Conservation (phyloP, 2,888 invertebrate genomes). For the Ormyrus pomaceus region DNA sequence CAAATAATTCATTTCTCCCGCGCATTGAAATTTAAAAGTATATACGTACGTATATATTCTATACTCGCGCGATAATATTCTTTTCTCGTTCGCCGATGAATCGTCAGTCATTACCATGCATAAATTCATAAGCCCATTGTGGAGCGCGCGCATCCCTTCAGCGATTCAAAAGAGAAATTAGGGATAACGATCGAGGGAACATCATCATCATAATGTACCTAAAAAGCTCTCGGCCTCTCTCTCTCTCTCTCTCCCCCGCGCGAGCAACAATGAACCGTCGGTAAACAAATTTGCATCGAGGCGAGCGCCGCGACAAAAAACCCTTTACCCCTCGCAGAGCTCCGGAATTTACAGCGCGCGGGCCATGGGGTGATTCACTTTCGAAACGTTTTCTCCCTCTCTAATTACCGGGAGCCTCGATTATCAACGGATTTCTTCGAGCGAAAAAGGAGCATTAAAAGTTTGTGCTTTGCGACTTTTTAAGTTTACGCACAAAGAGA, state of each 20-base stretch:
- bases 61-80: slow-evolving; percentile 5
- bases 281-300: slow-evolving; percentile 51
- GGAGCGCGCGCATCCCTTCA: slow-evolving; percentile 3
- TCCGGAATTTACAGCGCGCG: no score
- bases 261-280: slow-evolving; percentile 31
- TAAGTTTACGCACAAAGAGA: no score
- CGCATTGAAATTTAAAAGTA: slow-evolving; percentile 18
- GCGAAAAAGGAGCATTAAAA: no score
- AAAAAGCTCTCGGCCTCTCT: slow-evolving; percentile 20
- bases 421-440: no score
- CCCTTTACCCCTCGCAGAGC: slow-evolving; percentile 2
- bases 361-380: no score
- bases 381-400: no score
- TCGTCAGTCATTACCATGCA: slow-evolving; percentile 45
- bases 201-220: slow-evolving; percentile 31
- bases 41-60: no score
- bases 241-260: not conserved
- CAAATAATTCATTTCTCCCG: slow-evolving; percentile 29
- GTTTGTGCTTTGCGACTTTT: no score
- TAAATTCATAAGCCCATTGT: slow-evolving; percentile 49
- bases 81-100: slow-evolving; percentile 40
- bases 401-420: no score
- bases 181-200: slow-evolving; percentile 47
- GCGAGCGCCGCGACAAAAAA: slow-evolving; percentile 4
- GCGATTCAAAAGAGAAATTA: slow-evolving; percentile 42